phyloP scores from a whole-genome alignment of 1,140 invertebrate species.

The Gryllus bimaculatus region DNA sequence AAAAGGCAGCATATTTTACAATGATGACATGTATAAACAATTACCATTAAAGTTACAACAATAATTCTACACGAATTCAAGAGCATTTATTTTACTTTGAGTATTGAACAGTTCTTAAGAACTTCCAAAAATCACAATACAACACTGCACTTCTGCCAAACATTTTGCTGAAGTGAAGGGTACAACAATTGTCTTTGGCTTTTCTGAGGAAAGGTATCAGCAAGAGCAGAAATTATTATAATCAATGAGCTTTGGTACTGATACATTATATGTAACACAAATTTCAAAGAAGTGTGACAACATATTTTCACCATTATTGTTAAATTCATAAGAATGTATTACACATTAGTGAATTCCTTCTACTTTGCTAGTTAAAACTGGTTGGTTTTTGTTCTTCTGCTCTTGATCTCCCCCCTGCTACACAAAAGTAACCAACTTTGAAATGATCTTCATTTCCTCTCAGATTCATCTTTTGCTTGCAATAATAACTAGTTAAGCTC shows the following conservation, averaged over 20 bases:
- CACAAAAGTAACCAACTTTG: no score
- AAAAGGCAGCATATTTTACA: neutral
- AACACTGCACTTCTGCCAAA: neutral
- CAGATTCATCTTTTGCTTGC: no score
- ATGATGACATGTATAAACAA: neutral
- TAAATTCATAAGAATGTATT: no score
- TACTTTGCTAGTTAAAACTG: no score
- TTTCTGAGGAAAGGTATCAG: neutral
- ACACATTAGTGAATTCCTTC: no score
- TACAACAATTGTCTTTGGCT: neutral
- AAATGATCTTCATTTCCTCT: no score
- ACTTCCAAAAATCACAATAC: slow-evolving; percentile 2
- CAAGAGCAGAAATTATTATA: neutral
- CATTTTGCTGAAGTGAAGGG: neutral
- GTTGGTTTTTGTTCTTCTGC: no score
- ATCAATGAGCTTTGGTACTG: neutral
- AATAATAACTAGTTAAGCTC: neutral
- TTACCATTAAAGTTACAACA: neutral
- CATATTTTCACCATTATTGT: no score
- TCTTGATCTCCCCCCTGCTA: no score
- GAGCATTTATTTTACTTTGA: neutral
- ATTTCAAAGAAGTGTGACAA: no score
- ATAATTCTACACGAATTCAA: neutral
- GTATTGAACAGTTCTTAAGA: slow-evolving; percentile 5
- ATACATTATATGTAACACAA: no score